phyloP scores from a whole-genome alignment of 1,140 invertebrate genomes.

The Oryzaephilus surinamensis region DNA sequence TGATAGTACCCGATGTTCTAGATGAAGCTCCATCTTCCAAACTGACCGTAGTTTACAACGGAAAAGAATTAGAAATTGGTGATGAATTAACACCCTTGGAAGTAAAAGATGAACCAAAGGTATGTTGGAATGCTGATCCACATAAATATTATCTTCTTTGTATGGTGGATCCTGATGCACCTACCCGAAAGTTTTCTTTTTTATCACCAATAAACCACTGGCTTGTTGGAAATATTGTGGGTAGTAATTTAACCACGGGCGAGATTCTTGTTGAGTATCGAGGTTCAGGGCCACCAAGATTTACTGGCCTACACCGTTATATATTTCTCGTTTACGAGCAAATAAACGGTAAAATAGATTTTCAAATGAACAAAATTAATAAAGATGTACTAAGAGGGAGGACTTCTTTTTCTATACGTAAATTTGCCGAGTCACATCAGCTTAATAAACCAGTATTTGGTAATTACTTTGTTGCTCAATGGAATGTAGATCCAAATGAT shows the following conservation, averaged over 20 bases:
- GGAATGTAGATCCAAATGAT: no score
- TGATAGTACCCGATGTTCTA: no score
- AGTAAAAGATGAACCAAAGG: neutral
- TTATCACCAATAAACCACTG: slow-evolving; percentile 52
- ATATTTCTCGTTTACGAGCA: no score
- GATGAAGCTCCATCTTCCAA: no score
- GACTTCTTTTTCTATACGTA: no score
- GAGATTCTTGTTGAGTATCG: slow-evolving; percentile 60
- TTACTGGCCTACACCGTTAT: slow-evolving; percentile 77
- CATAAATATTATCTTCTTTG: neutral
- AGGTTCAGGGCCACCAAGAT: slow-evolving; percentile 71
- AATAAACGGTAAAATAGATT: no score
- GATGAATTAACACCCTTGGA: neutral
- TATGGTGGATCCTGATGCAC: neutral
- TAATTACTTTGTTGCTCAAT: no score
- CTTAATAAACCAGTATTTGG: no score
- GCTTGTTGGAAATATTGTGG: slow-evolving; percentile 83
- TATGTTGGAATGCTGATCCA: neutral
- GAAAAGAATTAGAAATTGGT: neutral
- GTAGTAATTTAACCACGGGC: slow-evolving; percentile 55
- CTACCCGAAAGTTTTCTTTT: neutral
- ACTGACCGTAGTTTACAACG: neutral
- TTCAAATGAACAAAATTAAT: no score
- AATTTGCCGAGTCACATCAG: no score
- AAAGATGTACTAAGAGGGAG: no score